phyloP scores from a whole-genome alignment of 2,888 invertebrate genomes.

The Malthinus flaveolus region DNA sequence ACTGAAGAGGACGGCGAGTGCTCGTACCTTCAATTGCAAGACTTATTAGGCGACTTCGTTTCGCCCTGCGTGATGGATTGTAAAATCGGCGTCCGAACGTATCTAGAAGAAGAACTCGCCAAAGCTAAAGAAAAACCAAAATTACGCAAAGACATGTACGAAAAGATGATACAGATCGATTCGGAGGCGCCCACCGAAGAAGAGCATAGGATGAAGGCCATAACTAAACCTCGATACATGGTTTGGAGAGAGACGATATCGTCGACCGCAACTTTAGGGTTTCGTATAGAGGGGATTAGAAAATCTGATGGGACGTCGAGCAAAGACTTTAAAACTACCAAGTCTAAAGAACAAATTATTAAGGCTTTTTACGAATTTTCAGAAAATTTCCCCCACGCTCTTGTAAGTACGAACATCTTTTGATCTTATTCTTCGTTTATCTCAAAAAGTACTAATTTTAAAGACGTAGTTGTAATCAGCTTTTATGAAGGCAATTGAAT shows the following conservation, averaged over 20 bases:
- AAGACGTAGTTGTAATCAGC: too few species aligned
- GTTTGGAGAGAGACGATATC: constrained; percentile 97
- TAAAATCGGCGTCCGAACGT: constrained; percentile 93
- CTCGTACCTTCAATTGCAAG: constrained; percentile 90
- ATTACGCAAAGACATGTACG: constrained; percentile 93
- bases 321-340: constrained; percentile 94
- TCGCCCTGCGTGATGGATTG: constrained; percentile 97
- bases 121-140: constrained; percentile 96
- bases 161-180: constrained; percentile 96
- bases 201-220: constrained; percentile 86
- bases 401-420: constrained; percentile 62
- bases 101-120: constrained; percentile 91
- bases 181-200: constrained; percentile 86
- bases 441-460: too few species aligned
- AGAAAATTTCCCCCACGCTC: constrained; percentile 74
- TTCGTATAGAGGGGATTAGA: constrained; percentile 93
- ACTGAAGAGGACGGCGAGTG: constrained; percentile 79
- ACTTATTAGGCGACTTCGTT: constrained; percentile 86
- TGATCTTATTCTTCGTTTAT: neutral
- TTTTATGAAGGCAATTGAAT: too few species aligned
- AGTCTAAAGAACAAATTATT: constrained; percentile 79
- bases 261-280: constrained; percentile 94
- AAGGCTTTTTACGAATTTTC: constrained; percentile 82
- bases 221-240: constrained; percentile 94
- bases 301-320: constrained; percentile 88